Evolutionary conservation across 2,113 vertebrate species (phyloP), one percentile per base, ranked within the genome.

Genomic region (Pseudonaja textilis): DNA sequence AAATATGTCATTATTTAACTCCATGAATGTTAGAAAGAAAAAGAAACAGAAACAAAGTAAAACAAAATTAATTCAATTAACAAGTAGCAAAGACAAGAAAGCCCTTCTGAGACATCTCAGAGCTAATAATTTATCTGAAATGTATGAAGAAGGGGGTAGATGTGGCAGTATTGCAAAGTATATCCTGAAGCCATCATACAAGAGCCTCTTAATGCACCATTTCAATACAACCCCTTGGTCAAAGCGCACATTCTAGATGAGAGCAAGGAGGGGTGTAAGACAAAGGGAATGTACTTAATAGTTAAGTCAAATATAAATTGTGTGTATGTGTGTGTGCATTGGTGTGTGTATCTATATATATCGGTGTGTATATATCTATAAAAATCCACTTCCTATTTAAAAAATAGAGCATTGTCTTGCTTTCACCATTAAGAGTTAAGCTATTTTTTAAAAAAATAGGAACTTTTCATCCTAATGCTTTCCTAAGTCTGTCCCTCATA

Each of bases 391-490:
- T 74, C 56, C 91, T 92, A 93, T 89, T 95, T 95, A 93, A 94
- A 90, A 95, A 74, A 92, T 91, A 97, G 90, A 90, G 64, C 93
- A 94, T 91, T 85, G 69, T 56, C 95, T 95, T 95, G 87, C 22
- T 69, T 95, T 95, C 96, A 96, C 94, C 96, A 97, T 96, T 92
- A 90, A 89, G 23, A 95, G 50, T 89, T 94, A 93, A 92, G 89
- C 91, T 64, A 81, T 56, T 50, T 47, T 50, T 47, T 8, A 59
- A 52, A 94, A 95, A 95, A 96, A 50, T 90, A 93, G 34, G 74
- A 81, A 91, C 90, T 14, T 95, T 92, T 92, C 92, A 93, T 93
- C 94, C 95, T 96, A 96, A 95, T 69, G 94, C 93, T 89, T 34
- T 92, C 95, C 95, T 95, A 81, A 94, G 96, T 93, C 95, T 93